Base-by-base conservation (phyloP, 2,888 invertebrate species). In the Cataglyphis altisquamis region DNA sequence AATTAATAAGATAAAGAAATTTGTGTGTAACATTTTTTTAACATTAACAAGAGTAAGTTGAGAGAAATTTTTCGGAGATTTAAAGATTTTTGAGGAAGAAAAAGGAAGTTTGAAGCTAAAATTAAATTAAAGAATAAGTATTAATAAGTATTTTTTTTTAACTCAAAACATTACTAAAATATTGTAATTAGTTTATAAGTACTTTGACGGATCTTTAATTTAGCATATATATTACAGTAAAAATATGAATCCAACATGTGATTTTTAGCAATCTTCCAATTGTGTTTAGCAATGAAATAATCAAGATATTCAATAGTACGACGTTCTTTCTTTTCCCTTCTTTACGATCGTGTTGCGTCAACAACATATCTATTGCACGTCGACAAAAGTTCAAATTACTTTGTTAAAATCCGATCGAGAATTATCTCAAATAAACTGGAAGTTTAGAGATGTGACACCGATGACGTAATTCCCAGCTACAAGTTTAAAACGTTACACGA, bases 401-500 rank as follows among this genome's bases (percentile, higher is more conserved):
- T 45, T 2, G 62, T 82, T 67, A 83, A 52, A 74, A 72, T 45
- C 25, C 55, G 39, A 60, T 84, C 41, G 68, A 41, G 39, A 41
- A 36, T 74, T 67, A 68, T 32, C n/a, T 66, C 60, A 39, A 73
- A 39, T 60, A 41, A 67, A 72, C 73, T 68, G 29, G 64, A 39
- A 60, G n/a, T 25, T 62, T 48, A 66, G 25, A 55, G 39, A 74
- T 45, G 21, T 29, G 80, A 70, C 67, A 72, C 66, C 66, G 66
- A 41, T 87, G 87, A 73, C 75, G 86, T 82, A 89, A 89, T 80
- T 80, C 18, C 25, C 66, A 75, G 60, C 70, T 85, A 81, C 66
- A 74, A 81, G 72, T 81, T 29, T 72, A 72, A 75, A 89, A 74
- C 73, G 80, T 84, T 83, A 83, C 72, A n/a, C 62, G 89, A 85